These are phyloP conservation scores for Nipponacmea schrenckii DNA, from an alignment of 2,888 invertebrate species.

Conservation along the genomic window DNA sequence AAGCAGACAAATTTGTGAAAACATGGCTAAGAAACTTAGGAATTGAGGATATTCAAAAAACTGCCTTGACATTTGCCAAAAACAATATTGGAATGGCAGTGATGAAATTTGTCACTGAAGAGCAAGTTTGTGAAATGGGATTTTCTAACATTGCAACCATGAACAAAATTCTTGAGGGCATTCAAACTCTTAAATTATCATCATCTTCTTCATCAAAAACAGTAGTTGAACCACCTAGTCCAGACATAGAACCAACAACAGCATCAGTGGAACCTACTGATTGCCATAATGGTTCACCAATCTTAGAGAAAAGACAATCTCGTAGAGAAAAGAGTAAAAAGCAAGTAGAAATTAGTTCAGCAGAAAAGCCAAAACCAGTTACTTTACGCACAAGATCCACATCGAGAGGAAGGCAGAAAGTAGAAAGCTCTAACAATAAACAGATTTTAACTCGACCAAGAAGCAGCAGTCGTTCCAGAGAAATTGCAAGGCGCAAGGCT, in stretches of 20 bases:
- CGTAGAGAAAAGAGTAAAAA: slow-evolving; percentile 15
- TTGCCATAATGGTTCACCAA: slow-evolving; percentile 1
- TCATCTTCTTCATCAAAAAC: slow-evolving; percentile 6
- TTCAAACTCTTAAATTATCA: slow-evolving; percentile 38
- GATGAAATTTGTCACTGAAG: slow-evolving; percentile 46
- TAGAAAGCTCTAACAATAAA: slow-evolving; percentile 15
- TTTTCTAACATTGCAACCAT: slow-evolving; percentile 53
- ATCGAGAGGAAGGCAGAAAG: slow-evolving; percentile 11
- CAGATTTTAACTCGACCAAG: not conserved
- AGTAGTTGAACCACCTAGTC: slow-evolving; percentile 13
- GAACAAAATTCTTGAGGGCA: slow-evolving; percentile 54
- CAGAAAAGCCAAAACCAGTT: not conserved
- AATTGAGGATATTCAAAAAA: slow-evolving; percentile 47
- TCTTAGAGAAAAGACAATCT: slow-evolving; percentile 12
- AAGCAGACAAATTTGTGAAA: slow-evolving; percentile 48
- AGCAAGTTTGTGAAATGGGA: slow-evolving; percentile 55
- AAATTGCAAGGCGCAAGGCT: slow-evolving; percentile 36
- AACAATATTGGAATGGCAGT: slow-evolving; percentile 57
- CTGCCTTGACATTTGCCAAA: slow-evolving; percentile 52
- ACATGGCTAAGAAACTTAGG: slow-evolving; percentile 51
- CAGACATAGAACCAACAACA: slow-evolving; percentile 10
- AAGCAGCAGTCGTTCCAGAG: slow-evolving; percentile 36
- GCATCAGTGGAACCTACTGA: slow-evolving; percentile 5
- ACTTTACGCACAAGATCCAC: not conserved
- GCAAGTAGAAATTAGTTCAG: not conserved